Evolutionary conservation across 2,888 invertebrate species (phyloP).

Genomic region (Ctena decussata): DNA sequence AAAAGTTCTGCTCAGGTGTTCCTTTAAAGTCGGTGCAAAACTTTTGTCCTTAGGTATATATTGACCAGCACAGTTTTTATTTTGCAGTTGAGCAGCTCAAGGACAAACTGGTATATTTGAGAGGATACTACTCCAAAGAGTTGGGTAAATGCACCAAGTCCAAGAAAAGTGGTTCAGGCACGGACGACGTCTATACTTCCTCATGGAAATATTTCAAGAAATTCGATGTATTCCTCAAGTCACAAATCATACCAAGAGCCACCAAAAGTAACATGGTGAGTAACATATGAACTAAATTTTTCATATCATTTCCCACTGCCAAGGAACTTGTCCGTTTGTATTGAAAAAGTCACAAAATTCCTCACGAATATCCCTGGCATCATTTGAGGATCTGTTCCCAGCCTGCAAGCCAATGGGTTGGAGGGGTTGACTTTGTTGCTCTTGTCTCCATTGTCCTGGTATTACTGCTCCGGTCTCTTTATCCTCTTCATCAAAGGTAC

Average conservation of each 20-base stretch:
- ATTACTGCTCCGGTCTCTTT: background rate
- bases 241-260: conserved; percentile 7
- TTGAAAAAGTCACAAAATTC: conserved; percentile 19
- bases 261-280: conserved; percentile 21
- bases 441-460: conserved; percentile 16
- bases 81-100: conserved; percentile 14
- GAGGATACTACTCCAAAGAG: conserved; percentile 29
- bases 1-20: too few relatives aligned
- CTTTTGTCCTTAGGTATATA: too few relatives aligned
- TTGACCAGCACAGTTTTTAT: background rate
- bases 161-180: conserved; percentile 1
- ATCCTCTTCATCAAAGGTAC: background rate
- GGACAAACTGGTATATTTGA: conserved; percentile 1
- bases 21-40: too few relatives aligned
- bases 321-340: conserved; percentile 21
- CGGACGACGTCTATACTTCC: conserved; percentile 17
- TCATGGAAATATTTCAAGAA: conserved; percentile 16
- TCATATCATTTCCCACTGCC: conserved; percentile 24
- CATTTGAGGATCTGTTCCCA: conserved; percentile 8
- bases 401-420: background rate
- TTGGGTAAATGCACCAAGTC: conserved; percentile 20
- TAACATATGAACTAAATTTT: too few relatives aligned
- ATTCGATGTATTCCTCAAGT: conserved; percentile 8
- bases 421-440: background rate
- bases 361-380: conserved; percentile 8